A percentile compares a stretch with the other conserved stretches of the same genome.
These are phyloP conservation scores for Vidua chalybeata DNA, from an alignment of 2,113 vertebrate genomes.

Conservation along the genomic window DNA sequence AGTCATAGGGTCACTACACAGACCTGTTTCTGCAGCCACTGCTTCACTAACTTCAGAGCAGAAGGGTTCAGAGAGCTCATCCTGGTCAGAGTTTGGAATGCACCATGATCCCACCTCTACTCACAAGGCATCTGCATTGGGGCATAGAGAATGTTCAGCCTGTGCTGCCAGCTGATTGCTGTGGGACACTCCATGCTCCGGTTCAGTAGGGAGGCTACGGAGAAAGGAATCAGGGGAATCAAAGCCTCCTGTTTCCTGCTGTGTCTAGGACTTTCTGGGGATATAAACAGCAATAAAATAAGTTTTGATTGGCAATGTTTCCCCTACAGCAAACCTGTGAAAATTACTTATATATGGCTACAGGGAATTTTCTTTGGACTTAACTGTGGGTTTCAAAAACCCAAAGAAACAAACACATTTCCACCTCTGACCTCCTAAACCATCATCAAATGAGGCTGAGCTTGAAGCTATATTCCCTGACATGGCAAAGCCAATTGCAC, in stretches of 20 bases:
- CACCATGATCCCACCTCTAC: not conserved
- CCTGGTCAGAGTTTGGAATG: not conserved
- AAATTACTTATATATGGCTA: not conserved
- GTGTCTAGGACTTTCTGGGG: not conserved
- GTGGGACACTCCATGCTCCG: not conserved
- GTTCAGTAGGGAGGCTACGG: not conserved
- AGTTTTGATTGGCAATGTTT: not conserved
- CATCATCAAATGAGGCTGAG: not conserved
- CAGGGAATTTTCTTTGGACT: constrained; percentile 8
- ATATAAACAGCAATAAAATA: not conserved
- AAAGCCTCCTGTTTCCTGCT: not conserved
- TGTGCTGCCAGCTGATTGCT: not conserved
- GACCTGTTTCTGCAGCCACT: not conserved
- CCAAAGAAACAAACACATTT: not conserved
- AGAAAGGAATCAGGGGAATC: not conserved
- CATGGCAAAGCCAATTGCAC: not conserved
- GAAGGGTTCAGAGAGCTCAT: not conserved
- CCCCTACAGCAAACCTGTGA: not conserved
- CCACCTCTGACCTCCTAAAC: constrained; percentile 2
- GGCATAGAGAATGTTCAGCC: not conserved
- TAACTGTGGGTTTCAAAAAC: not conserved
- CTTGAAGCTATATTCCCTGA: constrained; percentile 13
- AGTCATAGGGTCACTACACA: not conserved
- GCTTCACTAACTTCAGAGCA: not conserved
- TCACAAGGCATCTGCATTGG: not conserved